phyloP scores from a whole-genome alignment of 2,113 vertebrate genomes.

The Eptatretus burgeri region DNA sequence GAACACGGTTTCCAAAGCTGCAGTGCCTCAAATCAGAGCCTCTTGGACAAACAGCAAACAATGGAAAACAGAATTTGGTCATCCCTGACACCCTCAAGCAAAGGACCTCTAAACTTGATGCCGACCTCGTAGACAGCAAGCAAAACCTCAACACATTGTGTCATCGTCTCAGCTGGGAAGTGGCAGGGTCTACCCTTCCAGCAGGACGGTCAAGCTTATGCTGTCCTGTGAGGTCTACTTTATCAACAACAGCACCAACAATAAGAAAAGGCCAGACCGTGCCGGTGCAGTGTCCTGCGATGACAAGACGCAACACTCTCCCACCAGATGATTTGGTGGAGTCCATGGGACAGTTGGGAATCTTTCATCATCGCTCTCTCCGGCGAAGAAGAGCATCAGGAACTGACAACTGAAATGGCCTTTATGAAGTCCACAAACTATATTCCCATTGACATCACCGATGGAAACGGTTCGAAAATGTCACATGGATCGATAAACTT shows the following conservation, averaged over 20 bases:
- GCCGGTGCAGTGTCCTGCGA: neutral
- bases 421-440: neutral
- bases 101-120: neutral
- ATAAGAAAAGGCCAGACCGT: neutral
- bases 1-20: neutral
- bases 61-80: neutral
- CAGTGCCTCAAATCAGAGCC: slow-evolving; percentile 1
- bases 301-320: slow-evolving; percentile 1
- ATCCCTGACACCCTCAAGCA: neutral
- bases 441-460: neutral
- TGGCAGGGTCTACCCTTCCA: neutral
- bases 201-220: neutral
- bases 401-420: neutral
- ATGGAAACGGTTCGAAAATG: neutral
- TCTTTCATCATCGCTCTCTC: neutral
- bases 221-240: neutral
- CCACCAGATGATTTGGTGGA: neutral
- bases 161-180: neutral
- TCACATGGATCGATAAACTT: neutral
- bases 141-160: neutral
- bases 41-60: neutral
- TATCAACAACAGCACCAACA: neutral
- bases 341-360: neutral
- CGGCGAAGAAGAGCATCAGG: neutral
- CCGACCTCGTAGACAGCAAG: neutral